Evolutionary conservation across 2,888 invertebrate genomes (phyloP).

Genomic region (Limulus polyphemus): DNA sequence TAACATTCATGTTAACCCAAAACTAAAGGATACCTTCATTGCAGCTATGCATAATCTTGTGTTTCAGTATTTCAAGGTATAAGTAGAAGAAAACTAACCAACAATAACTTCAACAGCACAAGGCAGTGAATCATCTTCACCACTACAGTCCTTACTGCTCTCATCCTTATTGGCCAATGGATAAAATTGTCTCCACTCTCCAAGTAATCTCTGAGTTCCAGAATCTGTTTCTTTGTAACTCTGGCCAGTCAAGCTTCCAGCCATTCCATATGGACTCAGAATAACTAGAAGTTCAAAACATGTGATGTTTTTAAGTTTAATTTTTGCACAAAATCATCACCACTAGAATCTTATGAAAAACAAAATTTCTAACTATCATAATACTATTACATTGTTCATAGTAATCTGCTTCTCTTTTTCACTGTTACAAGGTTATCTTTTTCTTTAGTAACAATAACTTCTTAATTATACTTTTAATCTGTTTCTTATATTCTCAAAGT

Average conservation of each 20-base stretch:
- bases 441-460: too few species aligned
- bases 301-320: too few species aligned
- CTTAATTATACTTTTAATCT: too few species aligned
- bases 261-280: conserved; percentile 86
- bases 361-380: too few species aligned
- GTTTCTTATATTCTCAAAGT: too few species aligned
- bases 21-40: too few species aligned
- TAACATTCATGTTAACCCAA: too few species aligned
- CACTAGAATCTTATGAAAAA: too few species aligned
- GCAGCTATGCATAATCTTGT: conserved; percentile 3
- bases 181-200: conserved; percentile 92
- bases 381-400: too few species aligned
- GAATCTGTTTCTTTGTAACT: conserved; percentile 53
- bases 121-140: conserved; percentile 38
- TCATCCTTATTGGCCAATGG: conserved; percentile 48
- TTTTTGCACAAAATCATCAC: too few species aligned
- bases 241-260: conserved; percentile 79
- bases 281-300: conserved; percentile 51
- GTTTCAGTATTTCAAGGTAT: background rate
- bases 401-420: too few species aligned
- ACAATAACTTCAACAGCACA: conserved; percentile 48
- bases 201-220: conserved; percentile 58
- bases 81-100: conserved; percentile 34
- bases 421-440: too few species aligned
- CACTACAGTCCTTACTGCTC: conserved; percentile 32